A percentile compares a stretch with the other conserved stretches of the same genome.
Evolutionary conservation across 2,113 vertebrate genomes (phyloP).

Genomic region (Campylorhamphus procurvoides): DNA sequence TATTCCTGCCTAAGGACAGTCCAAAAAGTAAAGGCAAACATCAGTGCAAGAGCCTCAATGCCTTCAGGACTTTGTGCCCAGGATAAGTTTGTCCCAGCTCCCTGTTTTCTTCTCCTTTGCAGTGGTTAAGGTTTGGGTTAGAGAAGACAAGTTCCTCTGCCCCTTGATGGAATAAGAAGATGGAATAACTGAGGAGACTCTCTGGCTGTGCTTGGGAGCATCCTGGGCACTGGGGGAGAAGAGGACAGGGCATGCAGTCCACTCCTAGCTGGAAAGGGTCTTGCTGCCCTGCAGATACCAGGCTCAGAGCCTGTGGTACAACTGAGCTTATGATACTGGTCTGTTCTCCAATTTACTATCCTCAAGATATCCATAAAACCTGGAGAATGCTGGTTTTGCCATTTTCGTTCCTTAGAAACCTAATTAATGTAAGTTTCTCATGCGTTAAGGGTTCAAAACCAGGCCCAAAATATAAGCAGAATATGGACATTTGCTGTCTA

Average conservation of each 20-base stretch:
- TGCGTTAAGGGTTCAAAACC: neutral
- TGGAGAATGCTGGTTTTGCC: neutral
- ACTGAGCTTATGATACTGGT: accelerated
- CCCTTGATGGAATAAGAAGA: neutral
- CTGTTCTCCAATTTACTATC: neutral
- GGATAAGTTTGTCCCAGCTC: neutral
- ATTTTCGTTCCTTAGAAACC: neutral
- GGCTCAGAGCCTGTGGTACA: neutral
- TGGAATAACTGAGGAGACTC: neutral
- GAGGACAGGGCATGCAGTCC: accelerated
- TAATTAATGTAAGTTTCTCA: neutral
- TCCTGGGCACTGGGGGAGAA: neutral
- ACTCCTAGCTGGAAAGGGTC: neutral
- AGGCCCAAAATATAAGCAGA: neutral
- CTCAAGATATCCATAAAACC: neutral
- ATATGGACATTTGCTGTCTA: neutral
- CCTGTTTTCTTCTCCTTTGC: neutral
- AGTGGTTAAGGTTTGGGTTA: neutral
- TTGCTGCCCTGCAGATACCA: accelerated
- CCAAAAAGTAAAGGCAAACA: neutral
- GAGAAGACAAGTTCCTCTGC: neutral
- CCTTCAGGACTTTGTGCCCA: neutral
- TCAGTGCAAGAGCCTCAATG: neutral
- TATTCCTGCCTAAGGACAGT: neutral
- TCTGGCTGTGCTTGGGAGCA: accelerated